Evolutionary conservation across 2,888 invertebrate genomes (phyloP).

Genomic region (Ichneumon xanthorius): DNA sequence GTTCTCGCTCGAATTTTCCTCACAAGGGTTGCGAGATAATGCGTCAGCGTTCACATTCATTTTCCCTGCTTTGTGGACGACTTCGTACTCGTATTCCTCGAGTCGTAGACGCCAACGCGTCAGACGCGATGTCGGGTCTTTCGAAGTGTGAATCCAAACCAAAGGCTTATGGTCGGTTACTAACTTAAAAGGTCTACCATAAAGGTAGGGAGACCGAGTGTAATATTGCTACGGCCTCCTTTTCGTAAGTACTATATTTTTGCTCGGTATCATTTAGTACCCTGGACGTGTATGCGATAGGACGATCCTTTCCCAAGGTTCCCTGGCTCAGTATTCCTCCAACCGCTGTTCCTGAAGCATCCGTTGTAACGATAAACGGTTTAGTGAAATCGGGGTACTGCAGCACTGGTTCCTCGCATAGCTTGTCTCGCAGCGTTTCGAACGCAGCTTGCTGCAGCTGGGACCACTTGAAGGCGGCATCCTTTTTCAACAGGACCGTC

Average conservation of each 20-base stretch:
- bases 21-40: too few relatives aligned
- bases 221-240: conserved; percentile 46
- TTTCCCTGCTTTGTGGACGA: conserved; percentile 36
- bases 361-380: conserved; percentile 71
- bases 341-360: conserved; percentile 70
- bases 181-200: conserved; percentile 29
- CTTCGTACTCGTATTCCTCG: conserved; percentile 39
- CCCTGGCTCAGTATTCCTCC: conserved; percentile 73
- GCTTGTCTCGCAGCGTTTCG: conserved; percentile 42
- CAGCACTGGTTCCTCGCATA: conserved; percentile 52
- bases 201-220: conserved; percentile 30
- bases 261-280: conserved; percentile 61
- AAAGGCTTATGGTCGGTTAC: conserved; percentile 49
- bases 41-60: too few relatives aligned
- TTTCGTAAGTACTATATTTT: conserved; percentile 52
- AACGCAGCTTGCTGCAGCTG: too few relatives aligned
- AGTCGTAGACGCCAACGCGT: conserved; percentile 42
- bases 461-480: too few relatives aligned
- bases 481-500: too few relatives aligned
- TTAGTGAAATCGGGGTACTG: conserved; percentile 69
- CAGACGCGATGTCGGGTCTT: conserved; percentile 46
- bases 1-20: too few relatives aligned
- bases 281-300: conserved; percentile 24
- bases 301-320: conserved; percentile 55
- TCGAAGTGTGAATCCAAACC: conserved; percentile 43